Conservation (phyloP, 1,140 invertebrate genomes). For the Trachymyrmex septentrionalis region DNA sequence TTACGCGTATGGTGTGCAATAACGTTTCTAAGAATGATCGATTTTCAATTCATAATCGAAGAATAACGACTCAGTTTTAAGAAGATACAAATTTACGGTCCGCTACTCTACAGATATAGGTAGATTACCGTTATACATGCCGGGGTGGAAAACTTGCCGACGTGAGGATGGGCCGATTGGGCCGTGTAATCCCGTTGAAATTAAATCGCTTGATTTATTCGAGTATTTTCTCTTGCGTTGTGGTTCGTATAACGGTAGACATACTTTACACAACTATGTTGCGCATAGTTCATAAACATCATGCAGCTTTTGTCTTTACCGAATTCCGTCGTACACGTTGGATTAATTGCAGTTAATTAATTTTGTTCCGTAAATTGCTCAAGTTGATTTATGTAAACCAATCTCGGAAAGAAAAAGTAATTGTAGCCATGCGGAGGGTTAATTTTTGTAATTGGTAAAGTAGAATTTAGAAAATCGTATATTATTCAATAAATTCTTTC, state of each 20-base stretch:
- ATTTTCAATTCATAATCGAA: constrained; percentile 16
- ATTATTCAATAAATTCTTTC: too few species aligned
- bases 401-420: not conserved
- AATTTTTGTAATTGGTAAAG: not conserved
- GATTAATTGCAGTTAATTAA: constrained; percentile 60
- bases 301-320: constrained; percentile 49
- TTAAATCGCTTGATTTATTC: constrained; percentile 73
- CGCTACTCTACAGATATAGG: not conserved
- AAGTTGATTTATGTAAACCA: constrained; percentile 4
- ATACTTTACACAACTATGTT: constrained; percentile 74
- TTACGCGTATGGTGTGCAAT: not conserved
- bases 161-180: not conserved
- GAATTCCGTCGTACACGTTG: constrained; percentile 60
- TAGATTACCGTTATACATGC: not conserved
- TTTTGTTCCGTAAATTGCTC: not conserved
- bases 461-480: not conserved
- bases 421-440: not conserved
- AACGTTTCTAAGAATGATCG: not conserved
- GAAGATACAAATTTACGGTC: constrained; percentile 9
- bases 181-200: constrained; percentile 30
- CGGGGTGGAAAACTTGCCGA: constrained; percentile 13
- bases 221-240: constrained; percentile 39
- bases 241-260: constrained; percentile 25
- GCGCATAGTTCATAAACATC: constrained; percentile 67
- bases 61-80: not conserved